These are phyloP conservation scores for Lucilia sericata DNA, from an alignment of 1,140 invertebrate genomes.

Conservation along the genomic window DNA sequence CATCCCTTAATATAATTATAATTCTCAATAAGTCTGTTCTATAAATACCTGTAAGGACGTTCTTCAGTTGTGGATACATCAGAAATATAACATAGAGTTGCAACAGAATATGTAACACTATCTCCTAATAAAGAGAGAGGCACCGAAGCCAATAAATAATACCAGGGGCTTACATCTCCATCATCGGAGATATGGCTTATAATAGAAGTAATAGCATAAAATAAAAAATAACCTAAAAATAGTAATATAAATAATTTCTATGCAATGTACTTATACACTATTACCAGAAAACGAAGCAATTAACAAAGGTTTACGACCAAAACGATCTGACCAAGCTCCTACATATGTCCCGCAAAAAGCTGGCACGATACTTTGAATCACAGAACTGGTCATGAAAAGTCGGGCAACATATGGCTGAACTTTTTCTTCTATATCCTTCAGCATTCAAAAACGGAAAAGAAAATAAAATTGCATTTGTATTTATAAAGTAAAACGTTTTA, in stretches of 20 bases:
- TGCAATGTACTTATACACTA: not conserved
- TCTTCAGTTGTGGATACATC: constrained; percentile 72
- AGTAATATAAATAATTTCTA: not conserved
- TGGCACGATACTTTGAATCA: constrained; percentile 72
- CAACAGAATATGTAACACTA: constrained; percentile 71
- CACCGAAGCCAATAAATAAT: constrained; percentile 72
- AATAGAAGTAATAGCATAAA: constrained; percentile 58
- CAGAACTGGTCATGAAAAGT: constrained; percentile 70
- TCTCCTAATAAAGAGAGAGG: constrained; percentile 72
- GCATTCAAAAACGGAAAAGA: not conserved
- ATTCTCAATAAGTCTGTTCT: not conserved
- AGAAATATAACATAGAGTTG: constrained; percentile 73
- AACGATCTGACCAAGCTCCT: constrained; percentile 78
- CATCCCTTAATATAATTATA: too few species aligned
- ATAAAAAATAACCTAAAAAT: constrained; percentile 56
- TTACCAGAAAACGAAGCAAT: constrained; percentile 68
- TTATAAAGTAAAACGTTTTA: too few species aligned
- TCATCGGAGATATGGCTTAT: constrained; percentile 63
- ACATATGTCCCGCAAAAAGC: constrained; percentile 75
- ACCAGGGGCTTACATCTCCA: constrained; percentile 70
- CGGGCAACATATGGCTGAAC: constrained; percentile 73
- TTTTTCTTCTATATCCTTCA: constrained; percentile 70
- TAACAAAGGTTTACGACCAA: constrained; percentile 78
- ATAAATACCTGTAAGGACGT: constrained; percentile 68
- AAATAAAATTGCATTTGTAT: not conserved